A percentile compares a stretch with the other conserved stretches of the same genome.
These are phyloP conservation scores for Cantharis flavilabris DNA, from an alignment of 2,888 invertebrate genomes.

Conservation along the genomic window DNA sequence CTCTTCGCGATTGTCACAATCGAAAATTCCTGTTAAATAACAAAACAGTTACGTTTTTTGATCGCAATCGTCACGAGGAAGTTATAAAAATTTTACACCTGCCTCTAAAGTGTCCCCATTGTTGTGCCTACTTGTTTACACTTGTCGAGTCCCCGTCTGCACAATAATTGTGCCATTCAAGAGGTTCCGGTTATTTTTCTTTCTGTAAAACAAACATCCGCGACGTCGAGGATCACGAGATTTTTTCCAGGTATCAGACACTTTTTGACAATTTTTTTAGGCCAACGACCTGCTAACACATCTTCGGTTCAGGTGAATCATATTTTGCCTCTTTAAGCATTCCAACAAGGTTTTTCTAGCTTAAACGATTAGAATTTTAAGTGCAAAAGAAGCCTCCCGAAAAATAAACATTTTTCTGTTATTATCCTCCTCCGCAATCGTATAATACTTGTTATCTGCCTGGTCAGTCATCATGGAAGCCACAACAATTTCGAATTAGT, in stretches of 20 bases:
- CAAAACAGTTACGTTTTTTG: background rate
- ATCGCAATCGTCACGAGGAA: background rate
- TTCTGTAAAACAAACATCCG: background rate
- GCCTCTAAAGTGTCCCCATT: background rate
- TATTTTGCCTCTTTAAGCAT: background rate
- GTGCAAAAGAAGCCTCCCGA: background rate
- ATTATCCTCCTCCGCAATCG: background rate
- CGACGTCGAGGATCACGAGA: too few species aligned
- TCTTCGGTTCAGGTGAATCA: background rate
- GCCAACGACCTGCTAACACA: background rate
- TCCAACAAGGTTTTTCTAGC: background rate
- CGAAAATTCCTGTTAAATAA: background rate
- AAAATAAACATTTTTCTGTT: background rate
- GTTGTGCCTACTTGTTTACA: background rate
- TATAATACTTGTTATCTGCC: background rate
- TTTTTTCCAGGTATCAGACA: background rate
- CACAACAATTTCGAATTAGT: background rate
- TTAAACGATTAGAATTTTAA: background rate
- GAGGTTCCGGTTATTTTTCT: background rate
- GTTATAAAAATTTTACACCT: background rate
- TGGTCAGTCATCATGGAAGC: background rate
- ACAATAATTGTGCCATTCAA: background rate
- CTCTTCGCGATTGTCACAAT: background rate
- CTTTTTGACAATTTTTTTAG: background rate
- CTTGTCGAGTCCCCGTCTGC: background rate